Evolutionary conservation across 1,140 invertebrate species (phyloP), one percentile per base, ranked within the genome.

Genomic region (Cryptotermes secundus): DNA sequence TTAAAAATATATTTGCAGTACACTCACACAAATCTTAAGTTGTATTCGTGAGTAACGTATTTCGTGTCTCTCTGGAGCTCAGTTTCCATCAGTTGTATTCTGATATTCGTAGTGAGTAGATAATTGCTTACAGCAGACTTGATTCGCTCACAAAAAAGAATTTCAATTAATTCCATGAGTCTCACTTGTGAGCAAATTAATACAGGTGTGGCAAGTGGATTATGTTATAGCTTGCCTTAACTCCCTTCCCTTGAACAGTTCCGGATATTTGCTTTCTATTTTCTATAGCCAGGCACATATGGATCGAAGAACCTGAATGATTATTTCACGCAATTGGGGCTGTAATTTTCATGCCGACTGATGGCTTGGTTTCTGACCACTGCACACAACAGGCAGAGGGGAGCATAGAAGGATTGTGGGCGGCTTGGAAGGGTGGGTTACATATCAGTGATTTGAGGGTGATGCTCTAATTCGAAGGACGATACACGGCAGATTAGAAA

Each of bases 351-450:
- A 72, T 72, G 59, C 31, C 59, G 26, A 72, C 59, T 72, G 31
- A 72, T 72, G 59, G 59, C 59, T 72, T 72, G 59, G 59, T 72
- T 72, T 72, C 59, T 72, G 59, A 59, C 59, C 59, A 31, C 59
- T 31, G 59, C 59, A 72, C 59, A n/a, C 59, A 72, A n/a, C 26
- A 72, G 59, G 26, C 59, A 0, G 59, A n/a, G n/a, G 59, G 1
- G 45, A 9, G 53, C 6, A 72, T 2, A 72, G 26, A 31, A n/a
- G 59, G 59, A 31, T 59, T n/a, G 59, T n/a, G 59, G 14, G 26
- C 31, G 59, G 9, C 26, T 72, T 2, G 59, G 59, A 31, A 72
- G 59, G 45, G 45, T 49, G 45, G 16, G 45, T 49, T 49, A 49
- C 14, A 19, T 19, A 49, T 22, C 45, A 19, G 45, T 49, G 14